phyloP scores from a whole-genome alignment of 2,113 vertebrate genomes.

The Stomatorhinus ivindoensis region DNA sequence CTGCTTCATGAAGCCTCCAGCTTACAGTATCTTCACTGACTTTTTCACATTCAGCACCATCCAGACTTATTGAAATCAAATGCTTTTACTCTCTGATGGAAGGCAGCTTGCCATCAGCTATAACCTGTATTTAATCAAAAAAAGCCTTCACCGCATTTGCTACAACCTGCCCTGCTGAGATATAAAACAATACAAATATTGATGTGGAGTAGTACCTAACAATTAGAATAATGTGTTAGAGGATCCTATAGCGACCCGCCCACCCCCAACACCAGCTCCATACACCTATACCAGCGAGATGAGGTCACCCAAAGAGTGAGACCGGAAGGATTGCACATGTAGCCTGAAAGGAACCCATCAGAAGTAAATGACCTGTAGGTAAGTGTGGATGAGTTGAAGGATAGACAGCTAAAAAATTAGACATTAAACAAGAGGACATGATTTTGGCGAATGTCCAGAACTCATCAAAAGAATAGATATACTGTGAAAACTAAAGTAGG shows the following conservation, averaged over 20 bases:
- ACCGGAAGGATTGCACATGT: not conserved
- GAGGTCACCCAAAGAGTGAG: not conserved
- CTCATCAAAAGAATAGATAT: not conserved
- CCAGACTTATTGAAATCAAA: not conserved
- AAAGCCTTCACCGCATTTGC: not conserved
- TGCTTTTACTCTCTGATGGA: not conserved
- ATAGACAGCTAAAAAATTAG: not conserved
- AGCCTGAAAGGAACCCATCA: not conserved
- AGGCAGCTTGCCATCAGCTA: not conserved
- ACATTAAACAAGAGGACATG: not conserved
- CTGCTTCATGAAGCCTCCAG: not conserved
- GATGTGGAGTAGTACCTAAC: constrained; percentile 29
- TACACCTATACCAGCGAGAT: not conserved
- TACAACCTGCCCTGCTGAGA: not conserved
- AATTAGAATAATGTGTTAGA: constrained; percentile 15
- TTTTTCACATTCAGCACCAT: not conserved
- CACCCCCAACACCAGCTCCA: not conserved
- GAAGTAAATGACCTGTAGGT: not conserved
- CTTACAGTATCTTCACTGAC: not conserved
- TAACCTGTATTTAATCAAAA: not conserved
- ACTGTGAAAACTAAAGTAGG: not conserved
- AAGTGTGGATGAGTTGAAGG: not conserved
- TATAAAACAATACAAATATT: constrained; percentile 21
- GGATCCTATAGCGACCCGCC: constrained; percentile 12
- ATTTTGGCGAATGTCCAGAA: not conserved